A percentile compares a stretch with the other conserved stretches of the same genome.
phyloP scores from a whole-genome alignment of 2,888 invertebrate species.

The Eutolmus rufibarbis region DNA sequence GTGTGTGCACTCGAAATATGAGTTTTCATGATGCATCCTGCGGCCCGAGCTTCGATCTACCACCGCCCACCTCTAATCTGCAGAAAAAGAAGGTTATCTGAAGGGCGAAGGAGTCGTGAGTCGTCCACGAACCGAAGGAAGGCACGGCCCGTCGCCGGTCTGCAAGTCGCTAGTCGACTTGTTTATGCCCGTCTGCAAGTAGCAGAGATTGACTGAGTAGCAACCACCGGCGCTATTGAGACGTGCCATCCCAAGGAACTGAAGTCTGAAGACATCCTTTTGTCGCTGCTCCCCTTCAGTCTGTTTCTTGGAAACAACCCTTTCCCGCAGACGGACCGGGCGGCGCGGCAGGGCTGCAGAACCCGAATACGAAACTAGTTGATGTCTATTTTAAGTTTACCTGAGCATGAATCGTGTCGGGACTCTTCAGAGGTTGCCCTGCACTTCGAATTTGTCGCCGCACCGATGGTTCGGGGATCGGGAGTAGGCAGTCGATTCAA shows the following conservation, averaged over 20 bases:
- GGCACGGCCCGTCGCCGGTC: neutral
- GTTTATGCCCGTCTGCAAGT: conserved; percentile 10
- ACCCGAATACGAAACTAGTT: neutral
- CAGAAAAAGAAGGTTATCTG: neutral
- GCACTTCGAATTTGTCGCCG: neutral
- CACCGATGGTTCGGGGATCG: neutral
- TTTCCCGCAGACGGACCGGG: neutral
- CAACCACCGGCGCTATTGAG: conserved; percentile 24
- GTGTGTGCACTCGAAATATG: conserved; percentile 43
- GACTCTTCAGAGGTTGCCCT: neutral
- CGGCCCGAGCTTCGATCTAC: conserved; percentile 9
- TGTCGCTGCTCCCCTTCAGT: neutral
- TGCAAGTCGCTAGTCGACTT: neutral
- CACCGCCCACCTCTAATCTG: conserved; percentile 19
- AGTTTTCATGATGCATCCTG: conserved; percentile 44
- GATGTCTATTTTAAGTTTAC: conserved; percentile 16
- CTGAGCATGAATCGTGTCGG: neutral
- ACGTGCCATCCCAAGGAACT: conserved; percentile 24
- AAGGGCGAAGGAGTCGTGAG: neutral
- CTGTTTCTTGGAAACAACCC: neutral
- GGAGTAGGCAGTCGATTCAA: neutral
- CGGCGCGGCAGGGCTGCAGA: neutral
- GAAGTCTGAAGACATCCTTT: neutral
- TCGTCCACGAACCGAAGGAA: neutral
- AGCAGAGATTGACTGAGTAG: conserved; percentile 10